A percentile compares a stretch with the other conserved stretches of the same genome.
Evolutionary conservation across 2,888 invertebrate genomes (phyloP).

Genomic region (Monochamus alternatus): DNA sequence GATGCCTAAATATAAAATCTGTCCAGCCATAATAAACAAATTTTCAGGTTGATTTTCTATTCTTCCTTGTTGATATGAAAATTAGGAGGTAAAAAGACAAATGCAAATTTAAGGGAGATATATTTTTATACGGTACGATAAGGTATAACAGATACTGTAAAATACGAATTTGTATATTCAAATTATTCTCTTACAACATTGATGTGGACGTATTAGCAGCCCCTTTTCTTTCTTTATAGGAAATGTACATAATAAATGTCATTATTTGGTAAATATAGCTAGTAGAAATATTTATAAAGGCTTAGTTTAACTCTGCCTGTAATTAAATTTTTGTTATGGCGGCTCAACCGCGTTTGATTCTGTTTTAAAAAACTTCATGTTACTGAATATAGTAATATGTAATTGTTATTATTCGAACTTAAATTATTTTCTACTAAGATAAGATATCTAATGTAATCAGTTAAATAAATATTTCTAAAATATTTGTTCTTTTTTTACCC

Average conservation of each 20-base stretch:
- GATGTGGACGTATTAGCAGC: conserved; percentile 19
- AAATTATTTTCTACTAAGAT: conserved; percentile 61
- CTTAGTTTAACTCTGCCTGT: conserved; percentile 48
- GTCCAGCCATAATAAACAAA: conserved; percentile 41
- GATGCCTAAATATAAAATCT: conserved; percentile 42
- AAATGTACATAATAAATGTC: conserved; percentile 41
- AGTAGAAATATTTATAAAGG: conserved; percentile 40
- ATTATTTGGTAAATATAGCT: conserved; percentile 27
- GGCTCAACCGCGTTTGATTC: conserved; percentile 44
- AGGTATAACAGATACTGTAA: conserved; percentile 3
- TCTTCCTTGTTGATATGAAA: conserved; percentile 42
- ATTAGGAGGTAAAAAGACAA: conserved; percentile 26
- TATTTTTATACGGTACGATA: conserved; percentile 7
- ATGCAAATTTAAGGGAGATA: conserved; percentile 3
- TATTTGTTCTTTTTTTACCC: conserved; percentile 5
- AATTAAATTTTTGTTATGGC: conserved; percentile 48
- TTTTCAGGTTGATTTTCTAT: conserved; percentile 40
- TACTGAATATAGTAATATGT: conserved; percentile 40
- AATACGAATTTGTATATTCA: conserved; percentile 2
- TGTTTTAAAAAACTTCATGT: conserved; percentile 41
- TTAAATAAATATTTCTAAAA: conserved; percentile 61
- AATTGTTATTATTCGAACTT: conserved; percentile 58
- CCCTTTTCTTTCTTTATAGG: conserved; percentile 29
- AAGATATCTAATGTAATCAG: conserved; percentile 61
- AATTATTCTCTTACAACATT: conserved; percentile 4